Base-by-base conservation (phyloP, 2,888 invertebrate genomes). In the Tetranychus truncatus region DNA sequence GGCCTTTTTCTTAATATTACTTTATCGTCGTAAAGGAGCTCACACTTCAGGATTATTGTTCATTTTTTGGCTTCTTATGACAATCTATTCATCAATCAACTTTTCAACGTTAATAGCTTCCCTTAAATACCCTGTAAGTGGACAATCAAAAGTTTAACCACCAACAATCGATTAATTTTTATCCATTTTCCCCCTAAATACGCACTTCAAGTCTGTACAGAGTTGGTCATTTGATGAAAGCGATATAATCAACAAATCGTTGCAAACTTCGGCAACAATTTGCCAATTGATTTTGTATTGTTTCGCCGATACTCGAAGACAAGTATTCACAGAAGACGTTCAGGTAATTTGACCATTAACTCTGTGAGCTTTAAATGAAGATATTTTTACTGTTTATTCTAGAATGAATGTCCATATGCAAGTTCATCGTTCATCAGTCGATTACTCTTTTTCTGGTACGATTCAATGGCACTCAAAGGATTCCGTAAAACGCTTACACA, bases 41-140 rank as follows among this genome's bases (percentile, higher is more conserved):
- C 87, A 91, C 81, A 90, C 93, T 18, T 95, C 96, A 4, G 96
- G 95, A 6, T 86, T 91, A 74, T 85, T 93, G 76, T 95, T 94
- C 84, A 84, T 93, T 78, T 95, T 95, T 84, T 96, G 95, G 95
- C 20, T 24, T 67, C 24, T 67, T n/a, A 21, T 67, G 24, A 21
- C 67, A 67, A 67, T 67, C 24, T 67, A 67, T 24, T 21, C 67
- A 67, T 21, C 46, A 65, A 45, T 72, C n/a, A 45, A 73, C 20
- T 55, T 34, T 45, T 24, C 11, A 34, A 11, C 24, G 21, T 5
- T 73, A 34, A 45, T 66, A 21, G n/a, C 7, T 44, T 67, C n/a
- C 9, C 15, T 55, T 15, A 55, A 55, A 55, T 9, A 55, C 15
- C 55, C 55, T 9, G 55, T 55, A 55, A 55, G 55, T 34, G 34